Evolutionary conservation across 1,140 invertebrate species (phyloP), one percentile per base, ranked within the genome.

Genomic region (Hermetia illucens): DNA sequence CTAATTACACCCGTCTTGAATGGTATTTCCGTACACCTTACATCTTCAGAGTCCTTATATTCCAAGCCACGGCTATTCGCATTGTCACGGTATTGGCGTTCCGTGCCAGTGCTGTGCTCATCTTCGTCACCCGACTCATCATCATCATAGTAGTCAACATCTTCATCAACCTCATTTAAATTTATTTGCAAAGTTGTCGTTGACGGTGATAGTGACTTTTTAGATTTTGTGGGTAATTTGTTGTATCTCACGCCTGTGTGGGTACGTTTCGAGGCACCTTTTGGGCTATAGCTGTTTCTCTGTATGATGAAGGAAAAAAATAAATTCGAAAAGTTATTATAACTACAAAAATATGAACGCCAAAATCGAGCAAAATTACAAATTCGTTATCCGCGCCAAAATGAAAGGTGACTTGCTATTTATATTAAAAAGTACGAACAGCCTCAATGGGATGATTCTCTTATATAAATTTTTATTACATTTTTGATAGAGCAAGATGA

Each of bases 181-280:
- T 35, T 12, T 19, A 18, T 16, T 24, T 29, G 18, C 34, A 33
- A 30, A 34, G 32, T 21, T 34, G 34, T 15, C 38, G 15, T 8
- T 35, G 36, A 8, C 8, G 24, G 8, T 33, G 22, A 30, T 15
- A 21, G 22, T 20, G 29, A 33, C 9, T 39, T 39, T 15, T 20
- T 19, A 6, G 40, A 29, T 17, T 38, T 37, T 30, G 19, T 44
- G 31, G 43, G 43, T 35, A 44, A 24, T 36, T 41, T 41, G 29
- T 44, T 44, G 25, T 44, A 44, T 10, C 38, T 32, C 2, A 30
- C 36, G 1, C 27, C 34, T 21, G 36, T 33, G 21, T 38, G 43
- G 24, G 24, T 27, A 8, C n/a, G 18, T 24, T n/a, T 20, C 5
- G 10, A 30, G 33, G 30, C 30, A 22, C n/a, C 30, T 35, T 6